Conservation (phyloP, 1,140 invertebrate genomes). For the Drosophila ambigua region DNA sequence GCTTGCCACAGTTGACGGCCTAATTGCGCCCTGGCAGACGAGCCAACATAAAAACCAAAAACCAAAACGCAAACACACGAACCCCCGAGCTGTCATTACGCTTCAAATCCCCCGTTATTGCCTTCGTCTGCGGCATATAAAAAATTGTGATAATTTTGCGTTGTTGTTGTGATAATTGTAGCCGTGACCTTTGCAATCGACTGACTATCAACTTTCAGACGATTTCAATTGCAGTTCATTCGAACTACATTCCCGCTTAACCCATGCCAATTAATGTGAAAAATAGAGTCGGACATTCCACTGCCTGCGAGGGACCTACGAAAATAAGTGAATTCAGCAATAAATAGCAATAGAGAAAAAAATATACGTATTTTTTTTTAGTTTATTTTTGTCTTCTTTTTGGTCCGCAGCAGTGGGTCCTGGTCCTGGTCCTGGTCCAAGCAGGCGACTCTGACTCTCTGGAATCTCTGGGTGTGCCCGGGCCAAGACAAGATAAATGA, state of each 20-base stretch:
- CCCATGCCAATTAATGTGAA: slow-evolving; percentile 77
- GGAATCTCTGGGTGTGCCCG: slow-evolving; percentile 29
- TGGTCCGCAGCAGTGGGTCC: slow-evolving; percentile 19
- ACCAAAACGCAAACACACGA: slow-evolving; percentile 26
- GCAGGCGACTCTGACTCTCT: slow-evolving; percentile 38
- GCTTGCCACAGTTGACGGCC: slow-evolving; percentile 65
- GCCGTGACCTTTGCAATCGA: slow-evolving; percentile 60
- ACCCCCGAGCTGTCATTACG: slow-evolving; percentile 31
- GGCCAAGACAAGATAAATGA: slow-evolving; percentile 71
- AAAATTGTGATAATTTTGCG: slow-evolving; percentile 31
- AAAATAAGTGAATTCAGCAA: slow-evolving; percentile 59
- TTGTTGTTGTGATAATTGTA: slow-evolving; percentile 61
- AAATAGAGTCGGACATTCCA: slow-evolving; percentile 54
- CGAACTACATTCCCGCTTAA: slow-evolving; percentile 42
- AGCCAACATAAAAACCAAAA: slow-evolving; percentile 27
- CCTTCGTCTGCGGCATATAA: slow-evolving; percentile 28
- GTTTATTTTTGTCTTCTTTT: slow-evolving; percentile 4
- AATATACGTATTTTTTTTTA: slow-evolving; percentile 52
- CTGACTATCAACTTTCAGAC: slow-evolving; percentile 52
- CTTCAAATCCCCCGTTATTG: slow-evolving; percentile 25
- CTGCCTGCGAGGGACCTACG: slow-evolving; percentile 11
- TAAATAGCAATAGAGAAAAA: slow-evolving; percentile 57
- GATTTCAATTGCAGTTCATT: slow-evolving; percentile 48
- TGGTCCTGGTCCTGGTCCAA: slow-evolving; percentile 38
- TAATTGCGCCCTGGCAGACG: slow-evolving; percentile 65